These are phyloP conservation scores for Bujurquina vittata DNA, from an alignment of 2,113 vertebrate species.

Conservation along the genomic window DNA sequence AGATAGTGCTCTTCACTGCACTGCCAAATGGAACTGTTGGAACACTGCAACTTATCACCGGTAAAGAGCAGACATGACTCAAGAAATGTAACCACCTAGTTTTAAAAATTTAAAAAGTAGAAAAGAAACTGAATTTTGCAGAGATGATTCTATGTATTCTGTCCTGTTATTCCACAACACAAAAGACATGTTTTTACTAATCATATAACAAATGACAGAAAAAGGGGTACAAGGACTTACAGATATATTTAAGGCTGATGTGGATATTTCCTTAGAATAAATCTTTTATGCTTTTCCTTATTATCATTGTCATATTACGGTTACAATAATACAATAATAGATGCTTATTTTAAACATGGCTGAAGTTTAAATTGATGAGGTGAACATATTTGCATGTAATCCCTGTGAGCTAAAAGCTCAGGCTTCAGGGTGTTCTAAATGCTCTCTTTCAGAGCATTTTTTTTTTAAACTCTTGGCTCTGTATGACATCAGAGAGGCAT, in stretches of 20 bases:
- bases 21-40: constrained; percentile 76
- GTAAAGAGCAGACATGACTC: constrained; percentile 57
- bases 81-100: constrained; percentile 52
- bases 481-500: neutral
- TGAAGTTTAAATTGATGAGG: neutral
- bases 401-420: neutral
- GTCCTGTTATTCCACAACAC: neutral
- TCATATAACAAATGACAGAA: neutral
- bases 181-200: constrained; percentile 22
- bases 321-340: neutral
- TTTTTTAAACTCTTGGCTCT: neutral
- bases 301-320: neutral
- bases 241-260: no score
- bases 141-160: neutral
- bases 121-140: constrained; percentile 41
- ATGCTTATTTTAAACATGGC: neutral
- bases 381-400: neutral
- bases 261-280: no score
- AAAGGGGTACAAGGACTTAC: neutral
- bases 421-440: neutral
- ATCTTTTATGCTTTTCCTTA: no score
- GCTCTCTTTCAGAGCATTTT: neutral
- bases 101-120: constrained; percentile 37
- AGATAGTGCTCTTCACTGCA: constrained; percentile 73
- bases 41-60: constrained; percentile 70